A percentile compares a stretch with the other conserved stretches of the same genome.
Conservation (phyloP, 2,797 vertebrate genomes). For the Danio tinwini region DNA sequence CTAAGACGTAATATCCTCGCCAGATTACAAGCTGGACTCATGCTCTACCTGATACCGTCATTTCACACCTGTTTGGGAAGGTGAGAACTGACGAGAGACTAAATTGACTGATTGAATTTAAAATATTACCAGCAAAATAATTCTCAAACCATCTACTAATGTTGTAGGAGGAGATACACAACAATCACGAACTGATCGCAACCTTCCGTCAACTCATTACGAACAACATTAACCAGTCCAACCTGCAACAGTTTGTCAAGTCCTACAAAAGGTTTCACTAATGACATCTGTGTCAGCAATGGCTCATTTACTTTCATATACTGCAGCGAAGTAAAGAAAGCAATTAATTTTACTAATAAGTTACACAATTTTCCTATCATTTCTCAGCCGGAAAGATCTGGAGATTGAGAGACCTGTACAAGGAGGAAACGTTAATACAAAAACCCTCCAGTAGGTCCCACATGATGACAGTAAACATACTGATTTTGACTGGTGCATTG, state of each 20-base stretch:
- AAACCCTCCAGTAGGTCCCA: slow-evolving; percentile 87
- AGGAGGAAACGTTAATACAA: slow-evolving; percentile 75
- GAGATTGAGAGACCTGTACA: slow-evolving; percentile 88
- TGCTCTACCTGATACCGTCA: slow-evolving; percentile 87
- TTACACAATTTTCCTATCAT: background rate
- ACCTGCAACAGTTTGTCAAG: slow-evolving; percentile 89
- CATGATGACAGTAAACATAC: background rate
- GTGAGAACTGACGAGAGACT: slow-evolving; percentile 67
- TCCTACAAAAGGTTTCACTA: slow-evolving; percentile 86
- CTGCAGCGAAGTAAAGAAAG: background rate
- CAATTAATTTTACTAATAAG: background rate
- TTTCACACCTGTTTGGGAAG: slow-evolving; percentile 93
- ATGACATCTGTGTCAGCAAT: background rate
- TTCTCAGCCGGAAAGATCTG: slow-evolving; percentile 80
- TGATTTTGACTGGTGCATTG: background rate
- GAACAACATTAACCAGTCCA: slow-evolving; percentile 88
- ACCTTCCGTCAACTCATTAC: slow-evolving; percentile 91
- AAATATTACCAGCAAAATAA: background rate
- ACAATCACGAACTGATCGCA: slow-evolving; percentile 87
- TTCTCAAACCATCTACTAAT: background rate
- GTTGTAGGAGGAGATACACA: slow-evolving; percentile 90
- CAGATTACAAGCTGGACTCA: slow-evolving; percentile 92
- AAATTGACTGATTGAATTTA: background rate
- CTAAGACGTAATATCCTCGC: slow-evolving; percentile 18
- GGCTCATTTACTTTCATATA: background rate